Percentiles rank a stretch among this genome's conserved stretches.
Evolutionary conservation across 2,113 vertebrate species (phyloP).

Genomic region (Tenrec ecaudatus): DNA sequence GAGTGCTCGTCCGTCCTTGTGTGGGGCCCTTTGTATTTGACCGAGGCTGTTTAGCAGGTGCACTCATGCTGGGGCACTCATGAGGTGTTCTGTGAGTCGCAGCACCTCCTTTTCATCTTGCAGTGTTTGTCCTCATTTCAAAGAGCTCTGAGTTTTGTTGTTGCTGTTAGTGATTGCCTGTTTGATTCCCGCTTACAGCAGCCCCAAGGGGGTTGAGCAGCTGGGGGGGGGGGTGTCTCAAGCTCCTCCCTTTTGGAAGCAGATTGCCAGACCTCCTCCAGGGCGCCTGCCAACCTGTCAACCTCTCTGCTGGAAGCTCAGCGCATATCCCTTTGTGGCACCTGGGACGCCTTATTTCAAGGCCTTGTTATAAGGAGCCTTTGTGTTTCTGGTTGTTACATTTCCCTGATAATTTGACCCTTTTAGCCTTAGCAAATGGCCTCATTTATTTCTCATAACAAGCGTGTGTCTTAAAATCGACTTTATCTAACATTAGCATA

Average conservation of each 20-base stretch:
- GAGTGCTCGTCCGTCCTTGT: not conserved
- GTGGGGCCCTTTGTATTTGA: not conserved
- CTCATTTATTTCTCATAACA: not conserved
- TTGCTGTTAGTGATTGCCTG: too few species aligned
- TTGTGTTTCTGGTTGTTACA: not conserved
- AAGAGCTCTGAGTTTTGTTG: too few species aligned
- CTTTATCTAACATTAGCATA: not conserved
- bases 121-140: too few species aligned
- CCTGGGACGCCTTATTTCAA: not conserved
- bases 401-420: conserved; percentile 16
- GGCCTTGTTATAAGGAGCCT: not conserved
- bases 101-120: not conserved
- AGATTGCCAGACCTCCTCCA: too few species aligned
- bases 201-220: too few species aligned
- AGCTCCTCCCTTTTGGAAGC: too few species aligned
- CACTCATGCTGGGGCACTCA: not conserved
- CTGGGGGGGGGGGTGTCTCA: too few species aligned
- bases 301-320: too few species aligned
- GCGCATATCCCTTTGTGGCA: too few species aligned
- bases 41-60: not conserved
- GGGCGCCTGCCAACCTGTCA: too few species aligned
- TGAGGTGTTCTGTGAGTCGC: not conserved
- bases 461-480: not conserved
- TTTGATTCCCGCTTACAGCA: too few species aligned
- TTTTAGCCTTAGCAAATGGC: not conserved